These are phyloP conservation scores for Rhaphigaster nebulosa DNA, from an alignment of 2,888 invertebrate species.

Conservation along the genomic window DNA sequence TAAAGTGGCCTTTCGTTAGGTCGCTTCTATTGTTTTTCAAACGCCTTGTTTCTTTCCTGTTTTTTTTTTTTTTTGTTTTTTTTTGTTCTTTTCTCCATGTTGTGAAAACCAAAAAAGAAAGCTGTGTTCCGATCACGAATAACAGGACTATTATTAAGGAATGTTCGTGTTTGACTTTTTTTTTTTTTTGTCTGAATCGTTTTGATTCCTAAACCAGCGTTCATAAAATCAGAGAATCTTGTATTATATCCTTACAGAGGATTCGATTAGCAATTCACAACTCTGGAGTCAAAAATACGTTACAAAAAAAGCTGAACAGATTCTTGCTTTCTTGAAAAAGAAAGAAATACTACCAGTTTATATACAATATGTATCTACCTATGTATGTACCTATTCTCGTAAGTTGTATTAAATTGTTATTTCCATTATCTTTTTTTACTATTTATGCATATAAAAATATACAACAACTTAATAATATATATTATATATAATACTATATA, in stretches of 20 bases:
- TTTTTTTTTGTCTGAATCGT: background rate
- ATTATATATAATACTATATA: too few species aligned
- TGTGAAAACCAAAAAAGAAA: background rate
- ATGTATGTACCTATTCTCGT: background rate
- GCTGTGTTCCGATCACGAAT: background rate
- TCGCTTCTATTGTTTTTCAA: background rate
- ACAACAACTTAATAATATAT: too few species aligned
- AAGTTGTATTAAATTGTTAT: too few species aligned
- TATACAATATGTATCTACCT: too few species aligned
- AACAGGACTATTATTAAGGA: background rate
- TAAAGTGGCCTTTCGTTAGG: background rate
- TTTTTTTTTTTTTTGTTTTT: background rate
- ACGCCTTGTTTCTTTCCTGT: background rate
- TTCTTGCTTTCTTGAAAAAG: background rate
- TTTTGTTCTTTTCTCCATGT: background rate
- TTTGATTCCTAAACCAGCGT: background rate
- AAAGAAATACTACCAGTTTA: too few species aligned
- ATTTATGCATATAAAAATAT: too few species aligned
- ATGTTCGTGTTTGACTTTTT: background rate
- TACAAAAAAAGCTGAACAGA: background rate
- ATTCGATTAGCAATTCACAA: background rate
- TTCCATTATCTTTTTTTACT: too few species aligned
- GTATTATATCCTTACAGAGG: background rate
- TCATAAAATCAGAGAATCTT: background rate
- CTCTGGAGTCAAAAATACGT: background rate